These are phyloP conservation scores for Chromobotia macracanthus DNA, from an alignment of 2,797 vertebrate genomes.

Conservation along the genomic window DNA sequence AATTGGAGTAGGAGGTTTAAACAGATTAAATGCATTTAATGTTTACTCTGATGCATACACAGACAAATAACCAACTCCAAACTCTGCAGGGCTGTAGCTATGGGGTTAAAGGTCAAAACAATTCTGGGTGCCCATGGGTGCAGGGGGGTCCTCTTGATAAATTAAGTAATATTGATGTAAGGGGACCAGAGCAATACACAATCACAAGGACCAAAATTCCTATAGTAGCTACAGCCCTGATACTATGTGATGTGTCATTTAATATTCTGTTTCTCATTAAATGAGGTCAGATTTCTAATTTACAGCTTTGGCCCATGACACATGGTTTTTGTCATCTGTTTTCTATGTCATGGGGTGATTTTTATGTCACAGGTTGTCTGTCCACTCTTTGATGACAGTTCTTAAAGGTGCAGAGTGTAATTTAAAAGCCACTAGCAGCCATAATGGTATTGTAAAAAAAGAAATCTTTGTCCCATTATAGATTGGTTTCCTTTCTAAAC, in stretches of 20 bases:
- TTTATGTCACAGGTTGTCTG: not conserved
- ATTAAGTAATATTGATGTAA: not conserved
- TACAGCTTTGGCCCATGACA: not conserved
- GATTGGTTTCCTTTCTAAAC: not conserved
- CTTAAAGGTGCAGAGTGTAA: not conserved
- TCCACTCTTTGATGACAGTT: not conserved
- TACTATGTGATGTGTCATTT: not conserved
- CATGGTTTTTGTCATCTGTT: not conserved
- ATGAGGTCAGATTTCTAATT: not conserved
- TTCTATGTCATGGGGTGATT: not conserved
- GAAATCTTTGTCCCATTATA: no score
- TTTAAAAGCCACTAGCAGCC: no score
- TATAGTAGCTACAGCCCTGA: not conserved
- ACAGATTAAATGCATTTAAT: slow-evolving; percentile 7
- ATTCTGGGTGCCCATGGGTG: not conserved
- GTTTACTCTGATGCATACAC: not conserved
- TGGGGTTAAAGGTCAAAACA: not conserved
- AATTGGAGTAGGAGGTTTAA: slow-evolving; percentile 6
- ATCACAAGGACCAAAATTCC: no score
- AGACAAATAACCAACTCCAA: not conserved
- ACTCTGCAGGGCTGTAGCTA: not conserved
- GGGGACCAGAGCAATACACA: no score
- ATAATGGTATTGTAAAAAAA: no score
- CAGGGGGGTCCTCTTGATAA: not conserved
- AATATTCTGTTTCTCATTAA: not conserved